Base-by-base conservation (phyloP, 1,140 invertebrate species). In the Drosophila setifemur region DNA sequence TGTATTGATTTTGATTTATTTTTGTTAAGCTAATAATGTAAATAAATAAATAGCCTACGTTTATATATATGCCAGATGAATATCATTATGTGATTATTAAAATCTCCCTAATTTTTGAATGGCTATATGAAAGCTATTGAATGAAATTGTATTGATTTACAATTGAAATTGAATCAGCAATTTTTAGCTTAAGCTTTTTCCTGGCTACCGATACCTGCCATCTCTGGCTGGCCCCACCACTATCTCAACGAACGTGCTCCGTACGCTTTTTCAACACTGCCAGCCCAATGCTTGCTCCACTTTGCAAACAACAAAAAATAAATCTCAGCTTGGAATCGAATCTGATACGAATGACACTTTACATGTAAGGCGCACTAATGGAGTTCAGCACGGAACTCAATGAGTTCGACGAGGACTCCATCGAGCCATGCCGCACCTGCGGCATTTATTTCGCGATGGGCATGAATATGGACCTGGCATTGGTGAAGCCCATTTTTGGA, bases 361-460 rank as follows among this genome's bases (percentile, higher is more conserved):
- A 23, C 9, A 39, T 21, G n/a, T 19, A 23, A 11, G 8, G 8
- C 4, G 11, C 25, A 14, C 9, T n/a, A 3, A 70, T 71, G 67
- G 67, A 71, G n/a, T 16, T 60, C 23, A 25, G 9, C n/a, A n/a
- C 53, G 11, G 44, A 60, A 16, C 31, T 71, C 3, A 49, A 16
- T n/a, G 14, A n/a, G 9, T 44, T 71, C 1, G 50, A 55, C 2
- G 48, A 50, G 40, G 43, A 53, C 31, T 37, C 42, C 14, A 85
- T 89, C 7, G 83, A 88, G 18, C 67, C 88, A 5, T 89, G 88
- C 18, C 73, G 88, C 8, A 67, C 88, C 1, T 89, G 88, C 37
- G 88, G 88, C 5, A 82, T 89, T 28, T 88, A 70, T 28, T 89
- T 63, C 9, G 60, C 39, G 23, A 55, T 49, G 21, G 66, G 21